Percentiles rank a stretch among this genome's conserved stretches.
These are phyloP conservation scores for Hydrozoanthus gracilis DNA, from an alignment of 92 coral and sea anemone species.

Conservation along the genomic window DNA sequence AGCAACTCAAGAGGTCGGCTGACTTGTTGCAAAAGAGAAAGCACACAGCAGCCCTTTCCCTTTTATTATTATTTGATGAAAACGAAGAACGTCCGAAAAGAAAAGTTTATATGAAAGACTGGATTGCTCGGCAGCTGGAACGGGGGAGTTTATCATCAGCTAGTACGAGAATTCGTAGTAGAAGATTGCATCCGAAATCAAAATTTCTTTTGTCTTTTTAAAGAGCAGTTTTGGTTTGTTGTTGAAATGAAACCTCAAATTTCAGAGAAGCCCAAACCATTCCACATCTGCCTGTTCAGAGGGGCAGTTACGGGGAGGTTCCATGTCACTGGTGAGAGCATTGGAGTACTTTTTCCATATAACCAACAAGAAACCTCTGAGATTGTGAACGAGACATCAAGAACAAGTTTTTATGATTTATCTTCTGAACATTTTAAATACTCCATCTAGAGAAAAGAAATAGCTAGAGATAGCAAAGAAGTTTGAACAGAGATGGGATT, in stretches of 20 bases:
- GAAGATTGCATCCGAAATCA: constrained; percentile 47
- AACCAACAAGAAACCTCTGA: neutral
- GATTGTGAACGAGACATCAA: constrained; percentile 26
- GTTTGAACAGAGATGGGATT: constrained; percentile 27
- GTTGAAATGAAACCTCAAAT: constrained; percentile 44
- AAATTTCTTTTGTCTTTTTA: constrained; percentile 48
- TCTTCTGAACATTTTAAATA: neutral
- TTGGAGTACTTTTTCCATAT: constrained; percentile 16
- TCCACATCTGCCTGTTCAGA: constrained; percentile 9
- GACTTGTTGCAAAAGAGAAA: constrained; percentile 35
- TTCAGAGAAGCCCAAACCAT: constrained; percentile 33
- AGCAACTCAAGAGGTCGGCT: constrained; percentile 34
- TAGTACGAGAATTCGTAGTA: constrained; percentile 52
- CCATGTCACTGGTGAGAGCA: constrained; percentile 35
- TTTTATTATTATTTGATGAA: constrained; percentile 39
- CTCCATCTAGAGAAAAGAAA: constrained; percentile 3
- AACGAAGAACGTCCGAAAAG: constrained; percentile 14
- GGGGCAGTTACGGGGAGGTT: constrained; percentile 22
- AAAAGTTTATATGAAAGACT: constrained; percentile 41
- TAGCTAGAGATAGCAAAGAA: constrained; percentile 8
- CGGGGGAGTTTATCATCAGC: constrained; percentile 59
- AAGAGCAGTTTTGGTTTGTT: constrained; percentile 53
- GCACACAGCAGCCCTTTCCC: constrained; percentile 33
- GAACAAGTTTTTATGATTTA: neutral
- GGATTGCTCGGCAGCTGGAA: neutral